Percentiles rank a stretch among this genome's conserved stretches.
phyloP scores from a whole-genome alignment of 2,113 vertebrate species.

The Andinoacara biseriatus region DNA sequence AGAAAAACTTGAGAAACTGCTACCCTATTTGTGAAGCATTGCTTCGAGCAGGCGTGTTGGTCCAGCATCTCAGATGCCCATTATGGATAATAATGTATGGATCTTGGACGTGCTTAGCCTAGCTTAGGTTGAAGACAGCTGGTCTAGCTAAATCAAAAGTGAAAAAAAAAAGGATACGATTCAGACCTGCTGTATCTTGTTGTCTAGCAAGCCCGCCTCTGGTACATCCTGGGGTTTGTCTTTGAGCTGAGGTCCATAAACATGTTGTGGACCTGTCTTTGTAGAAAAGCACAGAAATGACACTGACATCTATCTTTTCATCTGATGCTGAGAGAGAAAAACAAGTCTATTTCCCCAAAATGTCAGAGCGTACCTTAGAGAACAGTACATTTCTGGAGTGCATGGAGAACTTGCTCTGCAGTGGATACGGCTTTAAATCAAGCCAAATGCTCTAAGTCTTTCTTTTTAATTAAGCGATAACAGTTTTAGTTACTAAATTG shows the following conservation, averaged over 20 bases:
- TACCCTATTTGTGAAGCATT: neutral
- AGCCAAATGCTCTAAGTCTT: neutral
- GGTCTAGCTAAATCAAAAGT: constrained; percentile 11
- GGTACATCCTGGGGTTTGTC: neutral
- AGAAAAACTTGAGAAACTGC: constrained; percentile 5
- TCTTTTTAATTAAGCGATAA: neutral
- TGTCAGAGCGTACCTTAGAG: neutral
- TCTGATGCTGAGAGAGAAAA: neutral
- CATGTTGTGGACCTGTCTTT: constrained; percentile 6
- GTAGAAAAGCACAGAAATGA: constrained; percentile 11
- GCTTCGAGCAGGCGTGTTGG: constrained; percentile 9
- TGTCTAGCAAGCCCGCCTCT: neutral
- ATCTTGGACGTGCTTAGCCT: neutral
- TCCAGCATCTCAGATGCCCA: neutral
- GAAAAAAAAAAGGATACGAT: neutral
- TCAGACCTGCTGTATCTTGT: neutral
- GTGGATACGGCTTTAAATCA: neutral
- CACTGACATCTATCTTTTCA: constrained; percentile 13
- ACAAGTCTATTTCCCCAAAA: constrained; percentile 11
- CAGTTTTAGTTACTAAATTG: neutral
- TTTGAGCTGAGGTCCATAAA: constrained; percentile 13
- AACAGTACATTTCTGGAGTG: neutral
- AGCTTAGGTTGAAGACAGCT: neutral
- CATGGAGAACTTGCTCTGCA: neutral
- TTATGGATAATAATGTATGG: neutral